These are phyloP conservation scores for Megalonaias nervosa DNA, from an alignment of 1,140 invertebrate genomes.

Conservation along the genomic window DNA sequence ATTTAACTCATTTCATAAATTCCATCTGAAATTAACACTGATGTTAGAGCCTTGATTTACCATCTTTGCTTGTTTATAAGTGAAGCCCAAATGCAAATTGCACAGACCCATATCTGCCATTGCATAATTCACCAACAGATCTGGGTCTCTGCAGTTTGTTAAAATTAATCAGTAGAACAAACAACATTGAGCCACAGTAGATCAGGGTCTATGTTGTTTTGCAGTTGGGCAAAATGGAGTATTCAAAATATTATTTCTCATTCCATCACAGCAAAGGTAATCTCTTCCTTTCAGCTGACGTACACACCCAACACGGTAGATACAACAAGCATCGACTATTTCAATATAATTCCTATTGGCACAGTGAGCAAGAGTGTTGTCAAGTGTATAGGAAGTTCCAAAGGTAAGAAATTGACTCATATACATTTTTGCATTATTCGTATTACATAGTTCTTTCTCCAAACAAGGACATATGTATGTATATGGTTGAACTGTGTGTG, in stretches of 20 bases:
- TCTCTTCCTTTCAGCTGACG: constrained; percentile 54
- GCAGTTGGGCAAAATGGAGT: no score
- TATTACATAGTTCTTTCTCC: neutral
- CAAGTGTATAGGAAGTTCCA: constrained; percentile 63
- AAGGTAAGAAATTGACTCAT: constrained; percentile 49
- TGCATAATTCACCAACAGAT: no score
- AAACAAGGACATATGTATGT: no score
- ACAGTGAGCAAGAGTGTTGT: constrained; percentile 66
- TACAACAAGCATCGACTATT: constrained; percentile 66
- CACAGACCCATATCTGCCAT: no score
- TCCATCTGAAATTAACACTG: no score
- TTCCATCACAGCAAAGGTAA: neutral
- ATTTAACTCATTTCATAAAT: no score
- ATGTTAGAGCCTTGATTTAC: neutral
- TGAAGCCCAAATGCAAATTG: neutral
- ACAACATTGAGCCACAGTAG: no score
- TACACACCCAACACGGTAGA: constrained; percentile 66
- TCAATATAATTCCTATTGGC: constrained; percentile 65
- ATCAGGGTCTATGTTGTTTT: no score
- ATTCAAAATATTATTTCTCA: neutral
- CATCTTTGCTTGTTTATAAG: neutral
- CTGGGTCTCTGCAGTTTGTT: no score
- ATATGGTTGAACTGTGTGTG: no score
- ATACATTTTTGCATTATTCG: neutral
- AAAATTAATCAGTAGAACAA: no score